phyloP scores from a whole-genome alignment of 2,113 vertebrate species.

The Tragelaphus strepsiceros region DNA sequence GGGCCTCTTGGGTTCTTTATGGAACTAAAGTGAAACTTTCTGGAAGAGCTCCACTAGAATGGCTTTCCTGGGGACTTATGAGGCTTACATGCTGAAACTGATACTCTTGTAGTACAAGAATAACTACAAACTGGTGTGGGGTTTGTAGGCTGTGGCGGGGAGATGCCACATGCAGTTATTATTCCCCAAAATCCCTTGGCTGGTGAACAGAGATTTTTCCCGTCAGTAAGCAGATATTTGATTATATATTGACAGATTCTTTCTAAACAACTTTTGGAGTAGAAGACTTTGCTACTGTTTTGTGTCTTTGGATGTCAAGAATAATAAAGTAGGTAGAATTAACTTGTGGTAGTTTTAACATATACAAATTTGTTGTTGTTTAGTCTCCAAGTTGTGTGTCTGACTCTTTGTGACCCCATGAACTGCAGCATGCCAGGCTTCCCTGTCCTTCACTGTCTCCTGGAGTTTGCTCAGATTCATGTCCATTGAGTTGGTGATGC shows the following conservation, averaged over 20 bases:
- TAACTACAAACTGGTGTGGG: conserved; percentile 35
- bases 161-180: not conserved
- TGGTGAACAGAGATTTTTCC: not conserved
- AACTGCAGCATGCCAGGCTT: not conserved
- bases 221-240: not conserved
- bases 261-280: conserved; percentile 12
- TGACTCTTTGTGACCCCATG: not conserved
- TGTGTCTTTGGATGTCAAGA: not conserved
- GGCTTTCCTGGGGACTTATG: conserved; percentile 53
- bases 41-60: conserved; percentile 51
- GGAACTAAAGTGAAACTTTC: conserved; percentile 56
- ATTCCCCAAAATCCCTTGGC: not conserved
- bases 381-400: not conserved
- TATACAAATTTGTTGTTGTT: not conserved
- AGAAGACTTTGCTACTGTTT: conserved; percentile 9
- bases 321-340: not conserved
- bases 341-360: not conserved
- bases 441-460: not conserved
- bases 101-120: conserved; percentile 54
- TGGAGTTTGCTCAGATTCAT: not conserved
- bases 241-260: conserved; percentile 35
- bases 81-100: conserved; percentile 12
- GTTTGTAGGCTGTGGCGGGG: not conserved
- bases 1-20: conserved; percentile 39
- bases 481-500: not conserved